These are phyloP conservation scores for Thinocorus orbignyianus DNA, from an alignment of 2,113 vertebrate species.

Conservation along the genomic window DNA sequence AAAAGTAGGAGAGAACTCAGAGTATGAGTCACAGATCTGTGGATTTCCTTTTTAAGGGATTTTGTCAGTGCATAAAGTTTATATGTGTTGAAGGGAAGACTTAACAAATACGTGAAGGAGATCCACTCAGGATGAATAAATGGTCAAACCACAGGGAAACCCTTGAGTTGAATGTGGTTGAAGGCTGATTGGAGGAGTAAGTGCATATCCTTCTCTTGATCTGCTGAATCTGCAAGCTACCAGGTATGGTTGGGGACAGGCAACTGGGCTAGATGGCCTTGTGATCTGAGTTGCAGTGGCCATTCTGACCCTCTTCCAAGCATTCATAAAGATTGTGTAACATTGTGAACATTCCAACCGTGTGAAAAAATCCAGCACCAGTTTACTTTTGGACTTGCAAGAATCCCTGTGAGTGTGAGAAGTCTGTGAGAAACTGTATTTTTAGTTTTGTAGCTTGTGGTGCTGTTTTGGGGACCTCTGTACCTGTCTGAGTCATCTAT, in stretches of 20 bases:
- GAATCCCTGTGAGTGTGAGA: neutral
- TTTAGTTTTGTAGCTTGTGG: neutral
- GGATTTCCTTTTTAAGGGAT: neutral
- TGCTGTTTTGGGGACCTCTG: neutral
- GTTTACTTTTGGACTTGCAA: neutral
- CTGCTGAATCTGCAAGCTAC: neutral
- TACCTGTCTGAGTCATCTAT: neutral
- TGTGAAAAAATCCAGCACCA: neutral
- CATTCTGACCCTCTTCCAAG: neutral
- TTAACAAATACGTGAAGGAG: neutral
- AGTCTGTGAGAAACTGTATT: neutral
- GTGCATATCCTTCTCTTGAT: neutral
- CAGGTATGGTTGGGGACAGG: neutral
- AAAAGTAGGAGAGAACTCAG: neutral
- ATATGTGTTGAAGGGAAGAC: neutral
- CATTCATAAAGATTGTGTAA: neutral
- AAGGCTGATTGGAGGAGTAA: neutral
- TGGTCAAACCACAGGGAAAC: neutral
- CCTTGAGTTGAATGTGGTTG: neutral
- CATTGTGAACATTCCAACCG: accelerated
- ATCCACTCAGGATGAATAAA: neutral
- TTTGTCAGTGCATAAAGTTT: neutral
- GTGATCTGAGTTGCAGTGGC: neutral
- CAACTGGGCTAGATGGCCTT: neutral
- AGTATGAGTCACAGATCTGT: neutral